phyloP scores from a whole-genome alignment of 1,140 invertebrate species.

The Drosophila ficusphila region DNA sequence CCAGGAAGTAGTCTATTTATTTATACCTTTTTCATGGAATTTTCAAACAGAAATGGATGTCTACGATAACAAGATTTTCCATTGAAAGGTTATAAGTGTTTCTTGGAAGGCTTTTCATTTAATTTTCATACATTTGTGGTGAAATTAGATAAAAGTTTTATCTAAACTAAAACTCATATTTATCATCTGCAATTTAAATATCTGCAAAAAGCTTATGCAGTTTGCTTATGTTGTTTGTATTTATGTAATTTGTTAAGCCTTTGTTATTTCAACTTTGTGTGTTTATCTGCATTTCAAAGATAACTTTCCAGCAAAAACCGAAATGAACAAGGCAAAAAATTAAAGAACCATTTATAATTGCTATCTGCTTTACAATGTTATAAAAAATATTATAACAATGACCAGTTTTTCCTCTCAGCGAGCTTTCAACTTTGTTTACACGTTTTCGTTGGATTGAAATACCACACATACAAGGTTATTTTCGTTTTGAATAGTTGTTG shows the following conservation, averaged over 20 bases:
- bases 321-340: constrained; percentile 7
- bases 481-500: not conserved
- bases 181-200: not conserved
- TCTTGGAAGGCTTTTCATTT: not conserved
- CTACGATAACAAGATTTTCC: constrained; percentile 1
- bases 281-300: constrained; percentile 1
- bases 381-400: not conserved
- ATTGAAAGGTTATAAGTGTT: not conserved
- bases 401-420: not conserved
- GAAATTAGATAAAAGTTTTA: not conserved
- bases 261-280: not conserved
- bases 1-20: not conserved
- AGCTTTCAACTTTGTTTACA: not conserved
- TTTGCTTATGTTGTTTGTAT: too few species aligned
- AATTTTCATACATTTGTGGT: not conserved
- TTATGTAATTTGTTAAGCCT: too few species aligned
- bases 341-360: not conserved
- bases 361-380: constrained; percentile 1
- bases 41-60: not conserved
- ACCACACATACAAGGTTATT: constrained; percentile 7
- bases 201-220: not conserved
- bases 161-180: too few species aligned
- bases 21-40: constrained; percentile 1
- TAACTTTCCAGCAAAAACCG: not conserved
- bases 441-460: constrained; percentile 6